Evolutionary conservation across 1,140 invertebrate species (phyloP).

Genomic region (Nomia melanderi): DNA sequence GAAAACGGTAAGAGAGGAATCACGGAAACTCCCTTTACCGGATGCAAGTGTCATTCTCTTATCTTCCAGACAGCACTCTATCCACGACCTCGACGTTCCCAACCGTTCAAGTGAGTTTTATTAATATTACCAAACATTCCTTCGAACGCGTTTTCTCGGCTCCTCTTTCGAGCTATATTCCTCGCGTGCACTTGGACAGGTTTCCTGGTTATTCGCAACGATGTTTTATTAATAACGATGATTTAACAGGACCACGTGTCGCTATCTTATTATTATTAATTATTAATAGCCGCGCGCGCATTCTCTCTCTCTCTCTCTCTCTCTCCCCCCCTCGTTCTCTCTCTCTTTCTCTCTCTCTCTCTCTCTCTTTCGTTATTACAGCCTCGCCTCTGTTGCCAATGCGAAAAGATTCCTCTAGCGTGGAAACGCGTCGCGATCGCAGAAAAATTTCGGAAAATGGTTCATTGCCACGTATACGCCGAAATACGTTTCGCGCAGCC

Average conservation of each 20-base stretch:
- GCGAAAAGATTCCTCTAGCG: background rate
- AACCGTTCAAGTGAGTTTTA: constrained; percentile 38
- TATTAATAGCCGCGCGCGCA: background rate
- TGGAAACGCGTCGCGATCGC: background rate
- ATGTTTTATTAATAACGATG: constrained; percentile 17
- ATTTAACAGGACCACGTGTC: background rate
- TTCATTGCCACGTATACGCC: background rate
- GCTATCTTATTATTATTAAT: background rate
- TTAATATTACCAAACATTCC: constrained; percentile 37
- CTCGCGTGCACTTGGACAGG: background rate
- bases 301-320: too few relatives aligned
- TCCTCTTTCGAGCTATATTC: background rate
- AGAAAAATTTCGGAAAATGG: background rate
- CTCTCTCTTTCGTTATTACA: too few relatives aligned
- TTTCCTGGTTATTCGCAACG: too few relatives aligned
- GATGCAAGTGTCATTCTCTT: constrained; percentile 60
- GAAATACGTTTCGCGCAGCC: too few relatives aligned
- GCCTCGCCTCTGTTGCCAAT: background rate
- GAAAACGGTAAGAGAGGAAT: constrained; percentile 46
- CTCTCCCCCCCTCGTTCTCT: too few relatives aligned
- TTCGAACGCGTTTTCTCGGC: background rate
- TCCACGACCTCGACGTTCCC: constrained; percentile 54
- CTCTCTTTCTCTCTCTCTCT: too few relatives aligned
- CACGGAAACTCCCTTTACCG: constrained; percentile 61
- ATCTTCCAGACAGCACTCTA: constrained; percentile 50